Conservation (phyloP, 23 tunicate species). For the Styela plicata region DNA sequence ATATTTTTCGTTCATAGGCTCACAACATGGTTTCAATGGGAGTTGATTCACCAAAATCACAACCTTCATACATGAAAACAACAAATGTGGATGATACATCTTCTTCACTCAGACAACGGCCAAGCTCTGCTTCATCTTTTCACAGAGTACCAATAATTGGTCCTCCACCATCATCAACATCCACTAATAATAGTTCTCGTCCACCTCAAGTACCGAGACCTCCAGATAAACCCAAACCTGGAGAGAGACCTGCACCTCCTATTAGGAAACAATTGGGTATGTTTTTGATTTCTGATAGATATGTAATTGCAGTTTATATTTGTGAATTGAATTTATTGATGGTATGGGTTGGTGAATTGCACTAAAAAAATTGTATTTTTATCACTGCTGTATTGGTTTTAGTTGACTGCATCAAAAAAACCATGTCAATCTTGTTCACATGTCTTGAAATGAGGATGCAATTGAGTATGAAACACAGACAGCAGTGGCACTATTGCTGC, state of each 20-base stretch:
- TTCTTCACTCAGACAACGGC: slow-evolving; percentile 21
- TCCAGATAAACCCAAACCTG: slow-evolving; percentile 30
- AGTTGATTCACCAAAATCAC: neutral
- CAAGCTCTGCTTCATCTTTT: slow-evolving; percentile 16
- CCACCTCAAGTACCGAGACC: slow-evolving; percentile 77
- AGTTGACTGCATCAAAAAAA: no score
- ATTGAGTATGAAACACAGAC: no score
- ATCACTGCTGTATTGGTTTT: neutral
- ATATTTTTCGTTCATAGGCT: slow-evolving; percentile 15
- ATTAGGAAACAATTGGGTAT: slow-evolving; percentile 24
- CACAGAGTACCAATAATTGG: no score
- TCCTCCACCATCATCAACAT: slow-evolving; percentile 6
- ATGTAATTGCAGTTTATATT: neutral
- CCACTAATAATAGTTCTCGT: slow-evolving; percentile 23
- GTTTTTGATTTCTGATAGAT: neutral
- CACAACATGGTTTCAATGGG: slow-evolving; percentile 29
- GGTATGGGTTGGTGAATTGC: no score
- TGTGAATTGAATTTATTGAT: neutral
- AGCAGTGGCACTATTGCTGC: no score
- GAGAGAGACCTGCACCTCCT: neutral
- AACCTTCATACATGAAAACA: neutral
- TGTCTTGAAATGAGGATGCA: no score
- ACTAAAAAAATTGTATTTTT: no score
- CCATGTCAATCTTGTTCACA: no score
- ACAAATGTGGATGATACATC: neutral